Conservation (phyloP, 1,140 invertebrate species). For the Harpegnathos saltator region DNA sequence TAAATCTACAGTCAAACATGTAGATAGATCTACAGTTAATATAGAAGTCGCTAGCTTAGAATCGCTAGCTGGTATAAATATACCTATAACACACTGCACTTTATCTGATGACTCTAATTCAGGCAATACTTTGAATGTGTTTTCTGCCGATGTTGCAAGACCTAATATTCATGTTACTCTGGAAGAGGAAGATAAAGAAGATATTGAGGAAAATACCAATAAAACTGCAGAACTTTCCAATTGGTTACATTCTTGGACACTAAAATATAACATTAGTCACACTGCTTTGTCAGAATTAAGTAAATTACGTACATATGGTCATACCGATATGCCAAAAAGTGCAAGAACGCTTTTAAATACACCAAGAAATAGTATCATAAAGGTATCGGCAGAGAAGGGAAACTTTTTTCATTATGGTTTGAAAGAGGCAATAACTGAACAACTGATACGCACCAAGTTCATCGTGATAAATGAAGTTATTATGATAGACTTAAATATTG, state of each 20-base stretch:
- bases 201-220: neutral
- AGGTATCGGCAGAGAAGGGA: neutral
- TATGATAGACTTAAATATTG: no score
- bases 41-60: neutral
- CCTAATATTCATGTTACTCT: neutral
- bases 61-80: neutral
- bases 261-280: constrained; percentile 27
- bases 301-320: neutral
- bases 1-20: neutral
- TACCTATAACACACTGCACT: neutral
- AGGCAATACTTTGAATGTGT: neutral
- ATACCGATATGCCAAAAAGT: neutral
- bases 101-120: neutral
- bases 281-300: constrained; percentile 10
- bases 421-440: constrained; percentile 2
- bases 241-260: no score
- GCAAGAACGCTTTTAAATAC: constrained; percentile 26
- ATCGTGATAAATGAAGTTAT: neutral
- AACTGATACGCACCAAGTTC: neutral
- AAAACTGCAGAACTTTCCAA: neutral
- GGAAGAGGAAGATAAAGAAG: neutral
- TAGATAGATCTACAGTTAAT: neutral
- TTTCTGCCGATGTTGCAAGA: neutral
- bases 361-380: neutral
- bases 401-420: no score